Percentiles rank a stretch among this genome's conserved stretches.
phyloP scores from a whole-genome alignment of 2,888 invertebrate genomes.

The Ferdinandea cuprea region DNA sequence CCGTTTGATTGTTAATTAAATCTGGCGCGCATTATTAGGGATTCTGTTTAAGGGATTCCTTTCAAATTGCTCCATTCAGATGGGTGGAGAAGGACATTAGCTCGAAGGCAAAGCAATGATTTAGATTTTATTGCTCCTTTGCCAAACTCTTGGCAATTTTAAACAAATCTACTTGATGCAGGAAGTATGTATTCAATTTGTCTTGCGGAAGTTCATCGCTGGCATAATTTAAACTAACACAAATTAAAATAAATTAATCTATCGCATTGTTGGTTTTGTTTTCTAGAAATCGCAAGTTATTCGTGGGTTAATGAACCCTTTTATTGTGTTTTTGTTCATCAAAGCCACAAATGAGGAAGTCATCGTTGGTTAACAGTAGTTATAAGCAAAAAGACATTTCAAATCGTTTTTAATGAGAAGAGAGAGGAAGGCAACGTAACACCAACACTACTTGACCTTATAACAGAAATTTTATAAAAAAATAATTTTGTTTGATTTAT shows the following conservation, averaged over 20 bases:
- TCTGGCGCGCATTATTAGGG: conserved; percentile 63
- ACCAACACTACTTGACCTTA: conserved; percentile 13
- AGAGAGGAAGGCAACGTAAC: neutral
- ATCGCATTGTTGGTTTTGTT: conserved; percentile 1
- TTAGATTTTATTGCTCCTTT: conserved; percentile 13
- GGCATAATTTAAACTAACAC: conserved; percentile 21
- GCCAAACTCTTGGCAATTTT: no score
- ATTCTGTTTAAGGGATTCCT: conserved; percentile 64
- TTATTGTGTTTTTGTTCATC: neutral
- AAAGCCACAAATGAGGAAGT: conserved; percentile 36
- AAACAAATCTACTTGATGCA: conserved; percentile 13
- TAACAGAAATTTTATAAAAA: conserved; percentile 21
- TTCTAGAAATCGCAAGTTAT: conserved; percentile 55
- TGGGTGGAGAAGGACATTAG: neutral
- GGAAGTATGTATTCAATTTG: conserved; percentile 39
- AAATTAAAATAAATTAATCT: conserved; percentile 44
- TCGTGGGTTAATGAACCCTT: conserved; percentile 56
- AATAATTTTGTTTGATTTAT: conserved; percentile 7
- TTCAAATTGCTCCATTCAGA: conserved; percentile 4
- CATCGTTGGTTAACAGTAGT: neutral
- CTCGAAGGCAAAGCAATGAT: neutral
- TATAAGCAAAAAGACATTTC: neutral
- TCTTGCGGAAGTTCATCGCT: conserved; percentile 55
- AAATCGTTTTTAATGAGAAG: neutral
- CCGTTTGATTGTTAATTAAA: conserved; percentile 60